Evolutionary conservation across 2,113 vertebrate genomes (phyloP).

Genomic region (Grallaria varia): DNA sequence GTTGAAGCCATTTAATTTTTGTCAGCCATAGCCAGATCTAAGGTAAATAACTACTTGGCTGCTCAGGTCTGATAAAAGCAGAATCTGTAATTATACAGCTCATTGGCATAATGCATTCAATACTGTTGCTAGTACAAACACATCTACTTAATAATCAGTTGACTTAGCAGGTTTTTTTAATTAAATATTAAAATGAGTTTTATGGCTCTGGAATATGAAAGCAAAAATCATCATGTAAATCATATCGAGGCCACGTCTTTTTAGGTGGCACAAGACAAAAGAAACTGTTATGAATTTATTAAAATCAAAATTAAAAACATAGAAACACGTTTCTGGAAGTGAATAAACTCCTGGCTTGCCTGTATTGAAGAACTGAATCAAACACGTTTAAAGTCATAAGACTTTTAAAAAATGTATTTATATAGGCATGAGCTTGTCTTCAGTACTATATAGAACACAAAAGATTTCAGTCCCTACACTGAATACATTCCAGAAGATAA

Average conservation of each 20-base stretch:
- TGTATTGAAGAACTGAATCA: neutral
- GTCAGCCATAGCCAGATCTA: neutral
- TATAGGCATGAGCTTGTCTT: too few relatives aligned
- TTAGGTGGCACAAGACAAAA: neutral
- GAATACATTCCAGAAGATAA: neutral
- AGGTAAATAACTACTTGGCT: neutral
- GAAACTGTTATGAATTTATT: neutral
- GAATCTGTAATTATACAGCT: neutral
- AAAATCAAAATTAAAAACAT: neutral
- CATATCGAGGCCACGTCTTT: neutral
- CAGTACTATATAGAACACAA: neutral
- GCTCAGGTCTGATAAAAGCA: neutral
- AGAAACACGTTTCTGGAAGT: neutral
- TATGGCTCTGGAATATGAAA: neutral
- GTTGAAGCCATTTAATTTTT: neutral
- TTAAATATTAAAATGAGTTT: conserved; percentile 1
- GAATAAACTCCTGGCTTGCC: neutral
- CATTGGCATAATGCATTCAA: neutral
- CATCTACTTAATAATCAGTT: neutral
- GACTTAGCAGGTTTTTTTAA: neutral
- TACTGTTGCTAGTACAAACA: neutral
- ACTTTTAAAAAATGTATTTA: neutral
- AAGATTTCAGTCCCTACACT: neutral
- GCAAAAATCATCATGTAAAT: neutral
- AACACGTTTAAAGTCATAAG: neutral